Conservation (phyloP, 2,113 vertebrate genomes). For the Carollia perspicillata region DNA sequence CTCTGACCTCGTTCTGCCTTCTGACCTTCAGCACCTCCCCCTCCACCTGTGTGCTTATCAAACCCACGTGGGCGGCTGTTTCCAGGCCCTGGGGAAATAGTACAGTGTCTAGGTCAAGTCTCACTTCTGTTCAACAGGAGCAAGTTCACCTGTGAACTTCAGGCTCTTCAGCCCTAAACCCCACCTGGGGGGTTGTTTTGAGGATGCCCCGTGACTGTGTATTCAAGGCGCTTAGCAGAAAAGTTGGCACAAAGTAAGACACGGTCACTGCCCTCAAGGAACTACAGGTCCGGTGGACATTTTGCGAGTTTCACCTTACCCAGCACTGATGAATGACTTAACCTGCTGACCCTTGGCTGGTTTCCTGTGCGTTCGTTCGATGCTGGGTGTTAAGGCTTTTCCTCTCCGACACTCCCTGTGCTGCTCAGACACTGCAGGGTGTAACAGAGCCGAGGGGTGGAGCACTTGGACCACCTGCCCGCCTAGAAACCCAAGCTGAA, state of each 20-base stretch:
- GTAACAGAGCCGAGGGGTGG: too few relatives aligned
- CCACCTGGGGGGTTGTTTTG: background rate
- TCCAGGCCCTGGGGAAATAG: background rate
- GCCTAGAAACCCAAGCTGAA: background rate
- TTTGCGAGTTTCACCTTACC: background rate
- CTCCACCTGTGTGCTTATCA: background rate
- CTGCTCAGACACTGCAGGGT: background rate
- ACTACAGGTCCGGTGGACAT: background rate
- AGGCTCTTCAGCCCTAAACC: background rate
- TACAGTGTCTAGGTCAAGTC: background rate
- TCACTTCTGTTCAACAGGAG: background rate
- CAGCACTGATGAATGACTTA: background rate
- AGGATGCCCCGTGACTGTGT: background rate
- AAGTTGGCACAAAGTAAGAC: background rate
- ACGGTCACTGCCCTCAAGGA: background rate
- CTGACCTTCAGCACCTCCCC: background rate
- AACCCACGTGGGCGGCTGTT: rapidly evolving
- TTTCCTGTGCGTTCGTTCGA: background rate
- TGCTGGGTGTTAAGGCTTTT: background rate
- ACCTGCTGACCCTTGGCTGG: background rate
- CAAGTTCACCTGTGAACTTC: conserved; percentile 5
- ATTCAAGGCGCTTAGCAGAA: background rate
- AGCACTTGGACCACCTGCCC: background rate
- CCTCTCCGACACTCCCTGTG: background rate
- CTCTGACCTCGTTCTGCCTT: background rate